Evolutionary conservation across 2,797 vertebrate species (phyloP), one percentile per base, ranked within the genome.

Genomic region (Epinephelus malabaricus): DNA sequence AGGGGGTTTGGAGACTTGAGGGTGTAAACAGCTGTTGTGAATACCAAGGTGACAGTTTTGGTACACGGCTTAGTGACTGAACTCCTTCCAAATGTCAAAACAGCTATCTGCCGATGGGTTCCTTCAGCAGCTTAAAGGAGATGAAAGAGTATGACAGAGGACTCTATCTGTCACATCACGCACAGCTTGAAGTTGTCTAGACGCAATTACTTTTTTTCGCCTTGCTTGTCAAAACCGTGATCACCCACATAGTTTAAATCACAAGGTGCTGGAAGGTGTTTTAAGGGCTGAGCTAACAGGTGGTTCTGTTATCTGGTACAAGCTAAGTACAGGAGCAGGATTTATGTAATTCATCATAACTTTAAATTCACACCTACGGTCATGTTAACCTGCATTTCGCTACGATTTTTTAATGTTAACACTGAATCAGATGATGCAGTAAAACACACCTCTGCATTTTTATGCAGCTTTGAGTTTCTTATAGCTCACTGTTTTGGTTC

Each of bases 1-100:
- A 79, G 12, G 66, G 38, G 69, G 7, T 73, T 60, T 25, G 34
- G 54, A 61, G 34, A 21, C 43, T 34, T 12, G 55, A 38, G 30
- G 17, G 45, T 19, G 64, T 34, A 77, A 90, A 87, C 66, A 79
- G 5, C 40, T 50, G 23, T 61, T 54, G 14, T 69, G 25, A 53
- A 62, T 25, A 69, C 18, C 17, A 64, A 25, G 43, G 25, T 64
- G 50, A 43, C 66, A 58, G 45, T 64, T 70, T 72, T 19, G 1
- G 11, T 18, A 45, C n/a, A 53, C n/a, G 27, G 3, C 46, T 71
- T 58, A 56, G 0, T 21, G 12, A 10, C 18, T 63, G n/a, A 79
- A 17, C 56, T 49, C 21, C 34, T 54, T 69, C 47, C 9, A 76
- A 82, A 82, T 80, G 61, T 82, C 43, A 71, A 38, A 66, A 38